Percentiles rank a stretch among this genome's conserved stretches.
phyloP scores from a whole-genome alignment of 2,797 vertebrate genomes.

The Falco novaeseelandiae region DNA sequence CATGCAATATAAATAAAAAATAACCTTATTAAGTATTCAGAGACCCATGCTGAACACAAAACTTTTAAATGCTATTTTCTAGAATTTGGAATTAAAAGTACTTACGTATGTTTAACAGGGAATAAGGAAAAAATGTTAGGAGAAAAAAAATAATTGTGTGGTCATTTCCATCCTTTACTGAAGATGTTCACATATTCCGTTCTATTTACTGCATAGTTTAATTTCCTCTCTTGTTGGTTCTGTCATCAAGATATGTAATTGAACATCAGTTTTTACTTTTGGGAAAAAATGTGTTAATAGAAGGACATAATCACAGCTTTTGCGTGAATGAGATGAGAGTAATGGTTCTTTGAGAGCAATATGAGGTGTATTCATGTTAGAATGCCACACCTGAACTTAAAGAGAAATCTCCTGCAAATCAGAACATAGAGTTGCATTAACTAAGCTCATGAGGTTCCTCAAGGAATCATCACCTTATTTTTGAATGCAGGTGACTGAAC shows the following conservation, averaged over 20 bases:
- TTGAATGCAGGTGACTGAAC: accelerated
- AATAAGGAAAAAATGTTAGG: neutral
- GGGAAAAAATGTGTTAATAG: neutral
- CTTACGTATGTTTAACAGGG: neutral
- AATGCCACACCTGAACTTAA: neutral
- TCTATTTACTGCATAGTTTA: neutral
- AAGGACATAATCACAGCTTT: neutral
- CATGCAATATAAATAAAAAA: conserved; percentile 72
- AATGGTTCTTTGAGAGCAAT: neutral
- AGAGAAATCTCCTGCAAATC: neutral
- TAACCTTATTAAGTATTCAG: conserved; percentile 54
- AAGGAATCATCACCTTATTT: neutral
- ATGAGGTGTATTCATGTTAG: neutral
- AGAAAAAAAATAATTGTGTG: neutral
- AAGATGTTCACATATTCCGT: neutral
- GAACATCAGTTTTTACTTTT: neutral
- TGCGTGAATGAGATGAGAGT: neutral
- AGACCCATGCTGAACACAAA: conserved; percentile 28
- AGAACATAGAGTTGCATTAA: neutral
- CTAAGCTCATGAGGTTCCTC: neutral
- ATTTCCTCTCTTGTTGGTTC: neutral
- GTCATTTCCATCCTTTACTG: neutral
- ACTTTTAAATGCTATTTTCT: conserved; percentile 19
- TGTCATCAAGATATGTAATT: neutral
- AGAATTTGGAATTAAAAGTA: neutral